Percentiles rank a stretch among this genome's conserved stretches.
These are phyloP conservation scores for Scophthalmus maximus DNA, from an alignment of 2,113 vertebrate genomes.

Conservation along the genomic window DNA sequence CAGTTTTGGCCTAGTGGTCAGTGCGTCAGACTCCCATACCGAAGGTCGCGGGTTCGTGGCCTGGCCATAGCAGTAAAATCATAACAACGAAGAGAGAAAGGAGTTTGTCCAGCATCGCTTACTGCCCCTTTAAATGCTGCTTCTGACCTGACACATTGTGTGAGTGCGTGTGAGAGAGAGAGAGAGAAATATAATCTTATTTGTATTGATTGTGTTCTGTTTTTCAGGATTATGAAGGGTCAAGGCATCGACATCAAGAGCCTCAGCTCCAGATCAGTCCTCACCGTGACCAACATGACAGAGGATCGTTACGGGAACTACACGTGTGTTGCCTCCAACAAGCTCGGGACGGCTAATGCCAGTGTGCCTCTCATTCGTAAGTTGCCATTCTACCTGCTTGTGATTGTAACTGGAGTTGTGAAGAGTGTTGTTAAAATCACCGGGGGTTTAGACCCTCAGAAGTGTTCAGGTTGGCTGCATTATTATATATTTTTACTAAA, in stretches of 20 bases:
- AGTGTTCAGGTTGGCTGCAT: too few species aligned
- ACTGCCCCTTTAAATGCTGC: conserved; percentile 18
- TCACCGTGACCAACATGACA: conserved; percentile 97
- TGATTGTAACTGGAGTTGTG: conserved; percentile 53
- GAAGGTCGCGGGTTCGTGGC: too few species aligned
- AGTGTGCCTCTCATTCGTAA: conserved; percentile 98
- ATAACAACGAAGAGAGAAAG: too few species aligned
- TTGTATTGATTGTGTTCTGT: conserved; percentile 54
- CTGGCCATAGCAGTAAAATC: too few species aligned
- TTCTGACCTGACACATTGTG: conserved; percentile 1
- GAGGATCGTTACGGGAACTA: conserved; percentile 99
- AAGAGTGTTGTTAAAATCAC: conserved; percentile 36
- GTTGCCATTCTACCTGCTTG: conserved; percentile 77
- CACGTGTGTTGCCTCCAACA: conserved; percentile 97
- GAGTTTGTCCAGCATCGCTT: too few species aligned
- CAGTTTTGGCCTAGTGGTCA: too few species aligned
- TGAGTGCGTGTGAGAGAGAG: neutral
- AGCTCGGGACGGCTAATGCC: conserved; percentile 93
- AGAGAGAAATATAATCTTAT: conserved; percentile 34
- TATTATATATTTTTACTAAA: neutral
- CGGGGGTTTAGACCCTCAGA: conserved; percentile 5
- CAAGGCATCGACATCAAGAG: conserved; percentile 97
- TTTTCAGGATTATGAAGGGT: conserved; percentile 92
- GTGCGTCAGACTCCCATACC: too few species aligned
- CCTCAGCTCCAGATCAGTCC: conserved; percentile 95